Evolutionary conservation across 2,113 vertebrate species (phyloP), one percentile per base, ranked within the genome.

Genomic region (Notarius quadriscutis): DNA sequence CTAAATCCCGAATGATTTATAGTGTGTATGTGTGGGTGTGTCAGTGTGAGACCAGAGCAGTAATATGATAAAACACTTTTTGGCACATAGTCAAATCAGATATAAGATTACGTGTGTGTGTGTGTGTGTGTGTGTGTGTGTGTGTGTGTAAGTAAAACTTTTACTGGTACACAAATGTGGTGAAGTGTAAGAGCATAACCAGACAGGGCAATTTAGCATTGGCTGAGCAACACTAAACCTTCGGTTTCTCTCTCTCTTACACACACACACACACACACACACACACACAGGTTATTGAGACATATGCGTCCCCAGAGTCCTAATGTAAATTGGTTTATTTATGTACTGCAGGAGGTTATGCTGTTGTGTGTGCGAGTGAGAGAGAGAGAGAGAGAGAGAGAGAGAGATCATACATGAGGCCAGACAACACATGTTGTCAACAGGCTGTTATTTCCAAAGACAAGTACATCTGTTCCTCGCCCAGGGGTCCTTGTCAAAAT

Each of bases 61-160:
- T 87, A 92, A 93, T 93, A 91, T 87, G 88, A 90, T 94, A 92
- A 93, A 90, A 93, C 92, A 90, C 86, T 91, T 91, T 90, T 58
- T 94, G 94, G 93, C 92, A 8, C 30, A 11, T 81, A 89, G 90
- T 93, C 94, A 93, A 93, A 51, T 51, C 48, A 78, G 25, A 78
- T 78, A 53, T 78, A 78, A 51, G 50, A n/a, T 53, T 78, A 78
- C n/a, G 12, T 53, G 12, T 41, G 41, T 4, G 41, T 41, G 41
- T 41, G 41, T 41, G 34, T 34, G 48, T 11, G 6, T 11, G 48
- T 11, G 50, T 11, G 50, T 20, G 48, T 50, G 75, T 53, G 50
- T 53, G 60, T 62, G 87, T n/a, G n/a, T n/a, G n/a, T n/a, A n/a
- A 92, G 89, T 79, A 79, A 22, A 79, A 55, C 77, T 90, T 83